Percentiles rank a stretch among this genome's conserved stretches.
Evolutionary conservation across 2,113 vertebrate species (phyloP).

Genomic region (Fukomys damarensis): DNA sequence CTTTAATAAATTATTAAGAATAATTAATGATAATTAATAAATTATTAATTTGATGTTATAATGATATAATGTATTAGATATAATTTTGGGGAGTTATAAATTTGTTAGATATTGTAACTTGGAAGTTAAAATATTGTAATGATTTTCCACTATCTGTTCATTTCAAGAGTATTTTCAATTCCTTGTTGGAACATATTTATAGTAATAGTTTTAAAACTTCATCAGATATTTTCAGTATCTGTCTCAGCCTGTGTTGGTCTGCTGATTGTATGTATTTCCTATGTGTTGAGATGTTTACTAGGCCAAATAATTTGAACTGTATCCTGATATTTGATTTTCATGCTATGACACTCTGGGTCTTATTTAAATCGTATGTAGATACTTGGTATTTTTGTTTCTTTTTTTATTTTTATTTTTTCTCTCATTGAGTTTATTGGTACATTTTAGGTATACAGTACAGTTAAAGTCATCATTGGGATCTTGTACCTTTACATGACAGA

Average conservation of each 20-base stretch:
- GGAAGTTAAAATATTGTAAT: background rate
- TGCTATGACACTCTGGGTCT: background rate
- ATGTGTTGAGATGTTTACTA: background rate
- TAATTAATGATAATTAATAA: too few relatives aligned
- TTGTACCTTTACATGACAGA: too few relatives aligned
- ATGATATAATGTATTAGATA: background rate
- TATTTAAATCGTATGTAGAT: background rate
- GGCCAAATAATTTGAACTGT: background rate
- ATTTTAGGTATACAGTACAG: too few relatives aligned
- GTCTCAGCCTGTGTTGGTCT: background rate
- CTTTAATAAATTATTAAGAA: too few relatives aligned
- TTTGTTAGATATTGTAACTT: background rate
- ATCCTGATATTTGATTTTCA: background rate
- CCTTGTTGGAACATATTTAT: background rate
- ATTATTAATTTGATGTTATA: too few relatives aligned
- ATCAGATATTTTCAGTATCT: background rate
- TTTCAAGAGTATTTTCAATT: background rate
- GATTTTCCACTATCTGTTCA: background rate
- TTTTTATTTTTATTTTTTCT: too few relatives aligned
- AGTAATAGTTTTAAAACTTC: background rate
- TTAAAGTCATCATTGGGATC: too few relatives aligned
- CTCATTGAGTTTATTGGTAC: too few relatives aligned
- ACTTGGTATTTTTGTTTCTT: too few relatives aligned
- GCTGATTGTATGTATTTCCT: background rate
- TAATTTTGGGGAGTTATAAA: background rate